Evolutionary conservation across 2,888 invertebrate species (phyloP), one percentile per base, ranked within the genome.

Genomic region (Protodeltote pygarga): DNA sequence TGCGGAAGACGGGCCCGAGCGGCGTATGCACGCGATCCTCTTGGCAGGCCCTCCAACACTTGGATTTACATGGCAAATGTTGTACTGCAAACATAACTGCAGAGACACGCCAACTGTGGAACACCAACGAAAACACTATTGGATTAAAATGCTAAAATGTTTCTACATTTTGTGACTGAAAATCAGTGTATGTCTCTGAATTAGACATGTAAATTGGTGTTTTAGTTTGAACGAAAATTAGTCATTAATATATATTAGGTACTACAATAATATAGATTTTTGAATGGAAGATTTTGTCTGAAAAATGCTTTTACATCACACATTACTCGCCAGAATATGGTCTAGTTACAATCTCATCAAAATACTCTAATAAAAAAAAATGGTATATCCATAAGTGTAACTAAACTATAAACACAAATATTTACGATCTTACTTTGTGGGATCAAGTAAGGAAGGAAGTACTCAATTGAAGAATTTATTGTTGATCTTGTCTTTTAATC

Each of bases 11-110:
- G 50, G 50, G 38, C 61, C 21, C 16, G n/a, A 23, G 51, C 33
- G 48, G 35, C 37, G 39, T 14, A 24, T 51, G 55, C 70, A 60
- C 69, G 68, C 68, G 61, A 71, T 34, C 47, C 58, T 64, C 59
- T 69, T 75, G 73, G 71, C 67, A 71, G 45, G 39, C 33, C 27
- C 41, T 49, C 42, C 46, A 53, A 55, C 63, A 65, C 60, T 65
- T 61, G 59, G 55, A 67, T 73, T 66, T 70, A 64, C 70, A 61
- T 59, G 50, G 64, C 61, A 63, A 73, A 67, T 65, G 65, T 55
- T 65, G 47, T 50, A 42, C 41, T 58, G 50, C 58, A 49, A 55
- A 62, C 57, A 54, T 59, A 27, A 48, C 52, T 61, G 50, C 38
- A 52, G 42, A 19, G 46, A 49, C 58, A 53, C 61, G 58, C 50